Evolutionary conservation across 2,797 vertebrate genomes (phyloP).

Genomic region (Loriculus beryllinus): DNA sequence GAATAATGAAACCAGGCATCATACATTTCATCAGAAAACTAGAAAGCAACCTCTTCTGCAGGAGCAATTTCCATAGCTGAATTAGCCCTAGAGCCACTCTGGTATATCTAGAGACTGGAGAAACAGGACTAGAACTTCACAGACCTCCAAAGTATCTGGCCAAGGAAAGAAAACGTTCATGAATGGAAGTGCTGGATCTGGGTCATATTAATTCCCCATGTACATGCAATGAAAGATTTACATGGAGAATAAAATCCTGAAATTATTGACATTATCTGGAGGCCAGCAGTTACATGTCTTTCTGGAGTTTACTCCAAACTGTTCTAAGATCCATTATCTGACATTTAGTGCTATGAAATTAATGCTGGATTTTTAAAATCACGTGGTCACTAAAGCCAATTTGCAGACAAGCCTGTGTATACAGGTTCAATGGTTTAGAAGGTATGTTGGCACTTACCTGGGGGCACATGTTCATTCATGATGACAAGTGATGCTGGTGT

Average conservation of each 20-base stretch:
- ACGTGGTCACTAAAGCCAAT: not conserved
- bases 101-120: not conserved
- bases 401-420: not conserved
- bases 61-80: not conserved
- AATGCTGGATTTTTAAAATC: not conserved
- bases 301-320: not conserved
- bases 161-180: not conserved
- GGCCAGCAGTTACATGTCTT: not conserved
- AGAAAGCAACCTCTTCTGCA: not conserved
- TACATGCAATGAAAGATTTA: not conserved
- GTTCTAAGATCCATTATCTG: not conserved
- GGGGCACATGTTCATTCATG: constrained; percentile 81
- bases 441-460: constrained; percentile 72
- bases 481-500: constrained; percentile 89
- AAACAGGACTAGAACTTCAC: not conserved
- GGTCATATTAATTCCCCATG: not conserved
- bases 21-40: not conserved
- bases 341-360: not conserved
- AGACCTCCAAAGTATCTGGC: not conserved
- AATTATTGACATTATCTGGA: not conserved
- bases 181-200: not conserved
- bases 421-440: not conserved
- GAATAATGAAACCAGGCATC: not conserved
- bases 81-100: not conserved
- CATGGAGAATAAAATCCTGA: not conserved